Evolutionary conservation across 2,888 invertebrate genomes (phyloP).

Genomic region (Sepioteuthis lessoniana): DNA sequence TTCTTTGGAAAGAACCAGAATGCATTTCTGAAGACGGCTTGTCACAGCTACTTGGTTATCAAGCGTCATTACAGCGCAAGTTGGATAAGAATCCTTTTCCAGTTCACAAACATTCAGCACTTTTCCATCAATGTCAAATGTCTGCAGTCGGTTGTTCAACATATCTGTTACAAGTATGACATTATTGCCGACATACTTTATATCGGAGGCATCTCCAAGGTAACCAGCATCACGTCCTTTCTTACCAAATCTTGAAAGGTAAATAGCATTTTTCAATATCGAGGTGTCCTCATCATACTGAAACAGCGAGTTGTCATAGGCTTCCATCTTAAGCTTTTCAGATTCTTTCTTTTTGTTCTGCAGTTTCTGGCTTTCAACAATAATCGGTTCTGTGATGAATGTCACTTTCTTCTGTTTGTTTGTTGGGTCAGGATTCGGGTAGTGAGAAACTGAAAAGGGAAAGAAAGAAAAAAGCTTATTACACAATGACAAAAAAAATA

Average conservation of each 20-base stretch:
- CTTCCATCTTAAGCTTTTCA: neutral
- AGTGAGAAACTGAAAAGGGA: neutral
- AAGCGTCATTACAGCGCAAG: conserved; percentile 58
- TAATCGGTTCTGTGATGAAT: neutral
- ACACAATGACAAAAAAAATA: neutral
- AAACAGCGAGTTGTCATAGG: conserved; percentile 4
- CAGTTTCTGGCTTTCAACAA: neutral
- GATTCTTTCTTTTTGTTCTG: neutral
- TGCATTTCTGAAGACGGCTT: conserved; percentile 59
- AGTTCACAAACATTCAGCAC: conserved; percentile 56
- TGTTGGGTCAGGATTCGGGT: neutral
- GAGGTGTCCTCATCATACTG: neutral
- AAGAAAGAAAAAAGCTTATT: neutral
- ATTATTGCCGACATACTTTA: conserved; percentile 56
- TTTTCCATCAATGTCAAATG: conserved; percentile 60
- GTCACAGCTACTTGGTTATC: conserved; percentile 63
- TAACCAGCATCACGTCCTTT: conserved; percentile 55
- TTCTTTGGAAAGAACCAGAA: conserved; percentile 57
- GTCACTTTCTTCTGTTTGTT: neutral
- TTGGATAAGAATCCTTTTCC: conserved; percentile 61
- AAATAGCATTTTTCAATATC: neutral
- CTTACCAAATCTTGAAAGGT: conserved; percentile 53
- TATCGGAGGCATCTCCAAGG: conserved; percentile 58
- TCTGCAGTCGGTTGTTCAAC: conserved; percentile 62
- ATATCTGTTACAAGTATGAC: conserved; percentile 65